phyloP scores from a whole-genome alignment of 2,113 vertebrate genomes.

The Mormoops blainvillei region DNA sequence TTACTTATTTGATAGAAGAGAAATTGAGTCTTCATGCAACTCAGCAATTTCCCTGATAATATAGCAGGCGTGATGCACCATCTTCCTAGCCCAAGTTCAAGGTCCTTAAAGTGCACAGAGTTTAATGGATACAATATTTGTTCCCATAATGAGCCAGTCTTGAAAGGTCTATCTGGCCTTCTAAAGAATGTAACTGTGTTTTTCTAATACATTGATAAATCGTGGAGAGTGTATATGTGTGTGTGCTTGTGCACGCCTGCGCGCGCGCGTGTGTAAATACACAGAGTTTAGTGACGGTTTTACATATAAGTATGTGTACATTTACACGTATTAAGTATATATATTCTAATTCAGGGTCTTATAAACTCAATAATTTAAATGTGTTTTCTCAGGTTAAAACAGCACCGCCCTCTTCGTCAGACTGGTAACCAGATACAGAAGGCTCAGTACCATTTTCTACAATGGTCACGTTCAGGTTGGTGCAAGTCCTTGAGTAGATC shows the following conservation, averaged over 20 bases:
- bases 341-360: conserved; percentile 10
- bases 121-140: background rate
- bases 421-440: background rate
- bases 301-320: too few species aligned
- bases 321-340: background rate
- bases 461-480: background rate
- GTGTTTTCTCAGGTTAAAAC: background rate
- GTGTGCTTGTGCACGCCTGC: background rate
- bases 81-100: background rate
- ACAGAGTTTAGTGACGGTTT: background rate
- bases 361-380: background rate
- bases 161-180: background rate
- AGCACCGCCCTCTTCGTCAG: background rate
- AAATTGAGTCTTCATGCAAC: background rate
- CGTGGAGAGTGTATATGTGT: background rate
- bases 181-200: background rate
- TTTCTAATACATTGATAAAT: background rate
- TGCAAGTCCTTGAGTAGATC: conserved; percentile 5
- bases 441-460: background rate
- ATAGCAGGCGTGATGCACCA: background rate
- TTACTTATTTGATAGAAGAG: background rate
- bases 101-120: background rate
- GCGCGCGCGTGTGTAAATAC: background rate
- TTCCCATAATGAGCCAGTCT: background rate
- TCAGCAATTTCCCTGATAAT: background rate